Percentiles rank a stretch among this genome's conserved stretches.
phyloP scores from a whole-genome alignment of 2,797 vertebrate species.

The Paguma larvata region DNA sequence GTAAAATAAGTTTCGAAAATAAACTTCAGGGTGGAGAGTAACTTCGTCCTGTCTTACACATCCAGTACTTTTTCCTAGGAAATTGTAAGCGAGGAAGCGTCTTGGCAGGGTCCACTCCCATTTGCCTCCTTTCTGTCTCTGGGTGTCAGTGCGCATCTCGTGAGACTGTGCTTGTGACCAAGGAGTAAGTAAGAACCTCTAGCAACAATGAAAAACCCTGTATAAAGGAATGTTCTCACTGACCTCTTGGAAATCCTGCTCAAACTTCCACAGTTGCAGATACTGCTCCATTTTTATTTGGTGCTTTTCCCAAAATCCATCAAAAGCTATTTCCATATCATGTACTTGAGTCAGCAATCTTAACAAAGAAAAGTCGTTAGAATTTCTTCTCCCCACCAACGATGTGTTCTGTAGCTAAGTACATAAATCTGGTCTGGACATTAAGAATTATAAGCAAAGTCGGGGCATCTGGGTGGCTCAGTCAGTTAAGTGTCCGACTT shows the following conservation, averaged over 20 bases:
- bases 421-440: not conserved
- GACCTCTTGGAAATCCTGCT: conserved; percentile 97
- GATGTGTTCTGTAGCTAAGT: not conserved
- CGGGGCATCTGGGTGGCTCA: too few species aligned
- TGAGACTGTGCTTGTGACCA: not conserved
- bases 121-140: not conserved
- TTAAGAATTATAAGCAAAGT: not conserved
- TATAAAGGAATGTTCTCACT: conserved; percentile 4
- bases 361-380: conserved; percentile 68
- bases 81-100: not conserved
- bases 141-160: not conserved
- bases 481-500: too few species aligned
- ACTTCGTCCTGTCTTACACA: not conserved
- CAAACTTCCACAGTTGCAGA: conserved; percentile 95
- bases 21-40: not conserved
- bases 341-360: conserved; percentile 96
- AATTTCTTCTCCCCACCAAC: conserved; percentile 44
- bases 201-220: not conserved
- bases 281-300: conserved; percentile 98
- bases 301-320: conserved; percentile 99
- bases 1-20: conserved; percentile 35
- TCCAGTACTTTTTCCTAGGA: not conserved
- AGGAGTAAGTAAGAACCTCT: not conserved
- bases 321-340: conserved; percentile 98
- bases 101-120: not conserved